Percentiles rank a stretch among this genome's conserved stretches.
phyloP scores from a whole-genome alignment of 1,140 invertebrate species.

The Myzus persicae region DNA sequence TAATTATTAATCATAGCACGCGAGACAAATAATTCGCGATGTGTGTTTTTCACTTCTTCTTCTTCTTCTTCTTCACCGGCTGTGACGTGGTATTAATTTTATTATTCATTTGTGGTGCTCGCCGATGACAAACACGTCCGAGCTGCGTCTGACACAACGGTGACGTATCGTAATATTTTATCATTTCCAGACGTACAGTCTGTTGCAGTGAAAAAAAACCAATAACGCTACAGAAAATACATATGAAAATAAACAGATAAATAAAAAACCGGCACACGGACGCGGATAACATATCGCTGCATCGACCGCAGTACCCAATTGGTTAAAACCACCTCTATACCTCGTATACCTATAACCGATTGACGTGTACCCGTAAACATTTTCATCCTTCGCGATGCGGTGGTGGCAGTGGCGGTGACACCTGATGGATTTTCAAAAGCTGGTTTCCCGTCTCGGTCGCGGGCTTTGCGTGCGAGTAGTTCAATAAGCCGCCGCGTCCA shows the following conservation, averaged over 20 bases:
- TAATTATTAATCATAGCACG: constrained; percentile 7
- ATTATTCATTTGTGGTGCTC: background rate
- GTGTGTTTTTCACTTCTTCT: background rate
- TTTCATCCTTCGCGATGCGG: background rate
- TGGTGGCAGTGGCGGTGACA: background rate
- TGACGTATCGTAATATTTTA: background rate
- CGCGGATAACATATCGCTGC: background rate
- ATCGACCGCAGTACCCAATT: background rate
- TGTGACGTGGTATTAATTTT: background rate
- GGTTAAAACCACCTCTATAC: background rate
- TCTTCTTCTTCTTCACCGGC: background rate
- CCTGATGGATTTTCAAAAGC: constrained; percentile 32
- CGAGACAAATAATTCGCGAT: background rate
- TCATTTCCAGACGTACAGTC: background rate
- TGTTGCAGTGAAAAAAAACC: background rate
- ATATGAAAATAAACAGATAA: background rate
- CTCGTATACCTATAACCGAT: background rate
- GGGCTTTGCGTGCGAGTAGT: background rate
- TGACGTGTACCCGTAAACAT: background rate
- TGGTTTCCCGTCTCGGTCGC: background rate
- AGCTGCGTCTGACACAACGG: background rate
- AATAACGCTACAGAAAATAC: background rate
- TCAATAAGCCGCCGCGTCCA: background rate
- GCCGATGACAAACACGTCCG: background rate
- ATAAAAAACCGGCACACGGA: background rate